phyloP scores from a whole-genome alignment of 2,797 vertebrate genomes.

The Bradypus variegatus region DNA sequence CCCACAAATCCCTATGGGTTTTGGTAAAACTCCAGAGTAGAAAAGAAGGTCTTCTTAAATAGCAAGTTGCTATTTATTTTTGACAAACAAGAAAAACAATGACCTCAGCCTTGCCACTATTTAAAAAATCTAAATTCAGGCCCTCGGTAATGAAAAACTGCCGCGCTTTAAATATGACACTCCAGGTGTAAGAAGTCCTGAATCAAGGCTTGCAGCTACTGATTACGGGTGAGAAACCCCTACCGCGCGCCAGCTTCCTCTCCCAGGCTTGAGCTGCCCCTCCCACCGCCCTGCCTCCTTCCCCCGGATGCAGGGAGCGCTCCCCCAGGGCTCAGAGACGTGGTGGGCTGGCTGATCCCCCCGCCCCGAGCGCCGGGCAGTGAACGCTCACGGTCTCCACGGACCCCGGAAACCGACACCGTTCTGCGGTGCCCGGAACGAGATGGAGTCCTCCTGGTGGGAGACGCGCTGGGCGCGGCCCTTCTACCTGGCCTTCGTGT shows the following conservation, averaged over 20 bases:
- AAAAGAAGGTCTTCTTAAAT: background rate
- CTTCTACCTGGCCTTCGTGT: conserved; percentile 49
- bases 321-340: fast-evolving
- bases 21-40: background rate
- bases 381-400: background rate
- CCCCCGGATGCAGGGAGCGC: background rate
- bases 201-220: background rate
- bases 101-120: background rate
- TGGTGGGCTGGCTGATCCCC: background rate
- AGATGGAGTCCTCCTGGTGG: conserved; percentile 53
- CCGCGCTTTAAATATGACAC: background rate
- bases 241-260: background rate
- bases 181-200: background rate
- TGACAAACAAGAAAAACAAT: conserved; percentile 23
- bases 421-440: fast-evolving
- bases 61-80: background rate
- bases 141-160: background rate
- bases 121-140: conserved; percentile 34
- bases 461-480: conserved; percentile 51
- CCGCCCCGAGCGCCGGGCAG: fast-evolving
- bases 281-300: background rate
- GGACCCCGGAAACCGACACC: background rate
- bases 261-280: background rate
- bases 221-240: background rate
- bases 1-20: background rate